These are phyloP conservation scores for Xiphydria camelus DNA, from an alignment of 2,888 invertebrate species.

Conservation along the genomic window DNA sequence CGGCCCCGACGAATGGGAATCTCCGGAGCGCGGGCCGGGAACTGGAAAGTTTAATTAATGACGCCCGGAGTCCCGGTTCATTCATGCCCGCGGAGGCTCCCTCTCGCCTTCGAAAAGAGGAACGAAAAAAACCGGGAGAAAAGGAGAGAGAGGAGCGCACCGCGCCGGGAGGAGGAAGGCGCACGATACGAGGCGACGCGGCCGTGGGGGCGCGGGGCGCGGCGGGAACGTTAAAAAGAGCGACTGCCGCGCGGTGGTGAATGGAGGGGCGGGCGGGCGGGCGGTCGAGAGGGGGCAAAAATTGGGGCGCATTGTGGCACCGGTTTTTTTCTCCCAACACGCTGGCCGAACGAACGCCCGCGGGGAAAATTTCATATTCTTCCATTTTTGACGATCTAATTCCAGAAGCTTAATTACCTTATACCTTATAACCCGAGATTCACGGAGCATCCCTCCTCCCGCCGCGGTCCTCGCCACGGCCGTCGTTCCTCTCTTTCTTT, in stretches of 20 bases:
- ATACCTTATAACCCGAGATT: slow-evolving; percentile 19
- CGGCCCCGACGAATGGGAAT: no score
- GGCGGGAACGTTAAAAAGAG: slow-evolving; percentile 17
- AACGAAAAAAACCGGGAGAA: slow-evolving; percentile 17
- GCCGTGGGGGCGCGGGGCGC: not conserved
- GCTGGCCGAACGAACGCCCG: slow-evolving; percentile 27
- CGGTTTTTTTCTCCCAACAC: slow-evolving; percentile 20
- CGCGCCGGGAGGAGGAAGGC: no score
- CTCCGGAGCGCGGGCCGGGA: slow-evolving; percentile 34
- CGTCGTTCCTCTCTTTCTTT: no score
- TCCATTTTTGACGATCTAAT: slow-evolving; percentile 40
- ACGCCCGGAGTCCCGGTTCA: slow-evolving; percentile 29
- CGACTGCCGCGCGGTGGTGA: slow-evolving; percentile 15
- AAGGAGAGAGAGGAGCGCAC: slow-evolving; percentile 10
- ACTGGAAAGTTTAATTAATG: slow-evolving; percentile 47
- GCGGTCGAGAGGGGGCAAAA: slow-evolving; percentile 28
- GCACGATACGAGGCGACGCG: no score
- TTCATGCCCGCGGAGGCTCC: no score
- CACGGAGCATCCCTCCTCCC: no score
- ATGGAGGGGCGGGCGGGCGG: slow-evolving; percentile 15
- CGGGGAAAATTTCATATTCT: slow-evolving; percentile 39
- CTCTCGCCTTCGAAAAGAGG: slow-evolving; percentile 29
- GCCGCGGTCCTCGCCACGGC: no score
- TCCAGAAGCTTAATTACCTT: slow-evolving; percentile 51
- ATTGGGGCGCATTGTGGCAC: slow-evolving; percentile 42